Conservation (phyloP, 2,888 invertebrate genomes). For the Troides aeacus region DNA sequence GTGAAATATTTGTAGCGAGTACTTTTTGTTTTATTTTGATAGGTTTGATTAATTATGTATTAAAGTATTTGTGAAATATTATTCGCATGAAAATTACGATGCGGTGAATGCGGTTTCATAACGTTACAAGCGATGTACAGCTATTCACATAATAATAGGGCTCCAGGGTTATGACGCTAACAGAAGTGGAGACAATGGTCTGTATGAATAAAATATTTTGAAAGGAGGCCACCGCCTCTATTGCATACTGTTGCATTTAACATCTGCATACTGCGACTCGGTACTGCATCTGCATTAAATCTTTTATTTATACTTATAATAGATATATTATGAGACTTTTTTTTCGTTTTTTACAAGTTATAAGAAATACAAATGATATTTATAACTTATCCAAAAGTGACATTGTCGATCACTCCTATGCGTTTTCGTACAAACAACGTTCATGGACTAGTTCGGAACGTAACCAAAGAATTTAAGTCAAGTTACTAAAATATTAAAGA, state of each 20-base stretch:
- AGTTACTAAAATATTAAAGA: no score
- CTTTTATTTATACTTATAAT: conserved; percentile 21
- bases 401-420: no score
- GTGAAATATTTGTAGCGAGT: background rate
- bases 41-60: background rate
- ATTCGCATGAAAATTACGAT: background rate
- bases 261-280: conserved; percentile 15
- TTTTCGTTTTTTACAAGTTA: background rate
- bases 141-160: conserved; percentile 22
- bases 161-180: conserved; percentile 22
- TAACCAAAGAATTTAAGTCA: no score
- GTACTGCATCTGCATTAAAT: background rate
- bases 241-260: conserved; percentile 24
- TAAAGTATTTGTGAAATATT: background rate
- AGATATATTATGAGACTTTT: background rate
- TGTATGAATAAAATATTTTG: conserved; percentile 55
- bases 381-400: no score
- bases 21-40: background rate
- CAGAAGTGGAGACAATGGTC: conserved; percentile 37
- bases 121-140: conserved; percentile 7
- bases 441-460: no score
- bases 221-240: conserved; percentile 40
- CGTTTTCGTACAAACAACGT: no score
- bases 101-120: conserved; percentile 6
- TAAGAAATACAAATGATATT: no score